Base-by-base conservation (phyloP, 1,140 invertebrate genomes). In the Saxidomus purpurata region DNA sequence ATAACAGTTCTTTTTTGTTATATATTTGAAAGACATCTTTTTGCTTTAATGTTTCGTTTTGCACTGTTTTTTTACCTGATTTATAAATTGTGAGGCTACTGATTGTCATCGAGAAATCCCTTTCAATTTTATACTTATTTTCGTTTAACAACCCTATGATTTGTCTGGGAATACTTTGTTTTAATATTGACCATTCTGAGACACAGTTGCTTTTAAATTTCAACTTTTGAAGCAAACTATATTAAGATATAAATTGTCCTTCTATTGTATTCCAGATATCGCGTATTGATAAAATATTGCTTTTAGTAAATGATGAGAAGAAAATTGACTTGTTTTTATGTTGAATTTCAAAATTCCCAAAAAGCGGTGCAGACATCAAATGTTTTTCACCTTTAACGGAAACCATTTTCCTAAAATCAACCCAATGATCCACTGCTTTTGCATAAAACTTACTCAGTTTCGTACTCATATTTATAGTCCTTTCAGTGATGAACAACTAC, bases 141-240 rank as follows among this genome's bases (percentile, higher is more conserved):
- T n/a, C n/a, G n/a, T n/a, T n/a, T n/a, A n/a, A n/a, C n/a, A n/a
- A n/a, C n/a, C n/a, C n/a, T n/a, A n/a, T n/a, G n/a, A n/a, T n/a
- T n/a, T n/a, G n/a, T n/a, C n/a, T n/a, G n/a, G 67, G 67, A 71
- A 71, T 71, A n/a, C 67, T 71, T 38, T 36, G 9, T 38, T 71
- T 36, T n/a, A 71, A 1, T 17, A 38, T 17, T 3, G 22, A 28
- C 67, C 67, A 71, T 71, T 71, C 67, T 4, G 43, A 43, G 4
- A 43, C 15, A 4, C 67, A 71, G 17, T 71, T 71, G 9, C 34
- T 2, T 28, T 17, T 71, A 22, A 4, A 0, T 38, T 71, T 71
- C 38, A 71, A 40, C 25, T 38, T 71, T 19, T 22, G 9, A 9
- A 71, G 28, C 2, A 71, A 6, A 2, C 1, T 36, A 38, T 13